phyloP scores from a whole-genome alignment of 2,888 invertebrate genomes.

The Pherbina coryleti region DNA sequence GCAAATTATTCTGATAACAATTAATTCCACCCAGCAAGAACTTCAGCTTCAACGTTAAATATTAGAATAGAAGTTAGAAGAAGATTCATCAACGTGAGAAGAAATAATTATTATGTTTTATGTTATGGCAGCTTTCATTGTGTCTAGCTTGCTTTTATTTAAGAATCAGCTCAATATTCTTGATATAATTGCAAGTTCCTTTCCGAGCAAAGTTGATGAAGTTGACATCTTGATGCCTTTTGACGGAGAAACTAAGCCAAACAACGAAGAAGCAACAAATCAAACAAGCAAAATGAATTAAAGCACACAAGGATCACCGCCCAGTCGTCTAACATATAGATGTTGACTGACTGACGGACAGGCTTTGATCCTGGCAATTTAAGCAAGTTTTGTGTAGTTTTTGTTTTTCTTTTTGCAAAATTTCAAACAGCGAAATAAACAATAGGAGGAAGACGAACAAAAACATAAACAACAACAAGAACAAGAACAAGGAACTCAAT shows the following conservation, averaged over 20 bases:
- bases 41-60: too few relatives aligned
- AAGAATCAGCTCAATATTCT: too few relatives aligned
- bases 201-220: background rate
- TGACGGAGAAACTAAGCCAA: background rate
- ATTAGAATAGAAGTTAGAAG: too few relatives aligned
- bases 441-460: conserved; percentile 13
- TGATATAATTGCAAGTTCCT: background rate
- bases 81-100: too few relatives aligned
- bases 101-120: too few relatives aligned
- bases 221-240: background rate
- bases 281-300: background rate
- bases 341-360: conserved; percentile 25
- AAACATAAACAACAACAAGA: conserved; percentile 13
- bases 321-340: background rate
- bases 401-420: background rate
- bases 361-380: conserved; percentile 41
- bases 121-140: too few relatives aligned
- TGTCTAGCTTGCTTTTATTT: too few relatives aligned
- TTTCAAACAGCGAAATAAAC: background rate
- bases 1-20: too few relatives aligned
- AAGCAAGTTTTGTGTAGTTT: conserved; percentile 14
- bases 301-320: background rate
- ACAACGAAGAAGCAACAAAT: background rate
- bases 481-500: conserved; percentile 7
- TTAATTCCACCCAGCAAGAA: too few relatives aligned